Evolutionary conservation across 2,113 vertebrate species (phyloP), one percentile per base, ranked within the genome.

Genomic region (Misgurnus anguillicaudatus): DNA sequence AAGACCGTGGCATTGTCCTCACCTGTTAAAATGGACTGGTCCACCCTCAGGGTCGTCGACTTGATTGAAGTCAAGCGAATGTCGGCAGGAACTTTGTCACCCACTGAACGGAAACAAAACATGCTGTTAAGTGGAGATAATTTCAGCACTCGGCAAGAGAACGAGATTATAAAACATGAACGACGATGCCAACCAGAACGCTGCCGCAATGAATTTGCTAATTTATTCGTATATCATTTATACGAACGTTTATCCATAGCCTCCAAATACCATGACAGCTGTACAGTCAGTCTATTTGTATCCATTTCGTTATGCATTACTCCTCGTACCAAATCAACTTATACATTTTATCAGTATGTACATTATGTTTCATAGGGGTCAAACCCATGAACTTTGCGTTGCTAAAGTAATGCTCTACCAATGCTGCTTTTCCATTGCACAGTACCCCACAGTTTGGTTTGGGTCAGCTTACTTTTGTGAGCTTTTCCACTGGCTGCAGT

Each of bases 21-120:
- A 99, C 98, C 98, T 92, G 97, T 99, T 67, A 99, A 94, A 85
- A 99, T 99, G 1, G 98, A 99, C 82, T 99, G 98, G 90, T 99
- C 98, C 64, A 99, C 96, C 80, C 98, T 92, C 42, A 99, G 92
- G 45, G 98, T 99, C 68, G 98, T 99, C 45, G 98, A 99, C 83
- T 97, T 99, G 92, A 99, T 99, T 45, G 96, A 98, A 41, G 95
- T 93, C 85, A 99, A 91, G 82, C 98, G 94, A 89, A 99, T 99
- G 87, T 99, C 98, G 70, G 98, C 97, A 88, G 97, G 97, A 89
- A 98, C 98, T 92, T 99, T 99, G 90, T 99, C 98, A 80, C 98
- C 98, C 92, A 99, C 98, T 99, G 83, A 88, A 77, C 87, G 72
- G 78, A 64, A 79, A 75, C 68, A 57, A 45, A 80, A 21, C 17